Conservation (phyloP, 2,797 vertebrate genomes). For the Amblyraja radiata region DNA sequence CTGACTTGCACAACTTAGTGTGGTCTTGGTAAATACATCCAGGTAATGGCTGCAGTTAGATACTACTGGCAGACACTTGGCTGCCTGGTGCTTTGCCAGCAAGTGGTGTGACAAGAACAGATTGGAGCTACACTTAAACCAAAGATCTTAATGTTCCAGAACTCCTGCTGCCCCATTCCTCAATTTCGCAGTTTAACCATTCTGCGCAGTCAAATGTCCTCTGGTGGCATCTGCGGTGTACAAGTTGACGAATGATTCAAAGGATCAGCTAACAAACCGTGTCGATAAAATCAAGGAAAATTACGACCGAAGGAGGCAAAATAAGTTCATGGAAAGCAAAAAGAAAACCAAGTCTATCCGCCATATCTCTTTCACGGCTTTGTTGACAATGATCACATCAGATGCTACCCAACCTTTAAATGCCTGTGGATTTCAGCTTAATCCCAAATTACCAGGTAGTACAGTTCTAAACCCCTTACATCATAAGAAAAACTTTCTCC, state of each 20-base stretch:
- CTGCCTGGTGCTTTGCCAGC: constrained; percentile 1
- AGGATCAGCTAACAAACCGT: not conserved
- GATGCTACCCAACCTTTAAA: no score
- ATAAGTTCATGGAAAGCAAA: no score
- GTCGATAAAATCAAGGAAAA: not conserved
- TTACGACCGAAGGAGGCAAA: no score
- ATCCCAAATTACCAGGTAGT: no score
- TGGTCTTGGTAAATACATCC: not conserved
- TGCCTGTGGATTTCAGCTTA: no score
- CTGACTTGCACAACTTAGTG: not conserved
- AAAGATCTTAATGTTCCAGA: not conserved
- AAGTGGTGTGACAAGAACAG: constrained; percentile 5
- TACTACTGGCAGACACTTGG: not conserved
- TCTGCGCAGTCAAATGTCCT: not conserved
- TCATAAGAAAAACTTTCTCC: no score
- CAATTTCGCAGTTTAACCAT: constrained; percentile 21
- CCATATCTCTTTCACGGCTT: no score
- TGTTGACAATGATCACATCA: no score
- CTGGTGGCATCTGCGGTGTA: not conserved
- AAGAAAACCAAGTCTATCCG: no score
- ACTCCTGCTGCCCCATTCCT: not conserved
- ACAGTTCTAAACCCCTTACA: no score
- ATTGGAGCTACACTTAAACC: not conserved
- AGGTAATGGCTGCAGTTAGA: not conserved
- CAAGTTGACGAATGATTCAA: not conserved